Evolutionary conservation across 2,888 invertebrate species (phyloP).

Genomic region (Margaritifera margaritifera): DNA sequence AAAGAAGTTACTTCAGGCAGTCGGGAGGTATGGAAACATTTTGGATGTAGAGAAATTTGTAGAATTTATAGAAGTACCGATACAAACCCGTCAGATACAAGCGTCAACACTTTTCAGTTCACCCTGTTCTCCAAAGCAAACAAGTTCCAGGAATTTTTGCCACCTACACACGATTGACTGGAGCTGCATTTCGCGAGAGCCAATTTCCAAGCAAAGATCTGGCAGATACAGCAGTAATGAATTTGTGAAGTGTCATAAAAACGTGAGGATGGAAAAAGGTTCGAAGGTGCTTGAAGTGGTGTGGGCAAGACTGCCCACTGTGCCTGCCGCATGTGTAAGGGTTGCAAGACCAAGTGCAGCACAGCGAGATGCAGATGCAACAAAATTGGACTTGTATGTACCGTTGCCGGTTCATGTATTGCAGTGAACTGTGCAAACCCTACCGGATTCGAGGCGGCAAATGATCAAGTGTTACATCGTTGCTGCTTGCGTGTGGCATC

Average conservation of each 20-base stretch:
- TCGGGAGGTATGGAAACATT: too few relatives aligned
- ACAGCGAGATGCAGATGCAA: constrained; percentile 14
- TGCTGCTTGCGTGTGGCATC: too few relatives aligned
- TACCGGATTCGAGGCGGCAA: too few relatives aligned
- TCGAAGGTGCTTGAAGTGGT: constrained; percentile 12
- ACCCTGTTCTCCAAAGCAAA: not conserved
- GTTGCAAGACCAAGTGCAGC: constrained; percentile 22
- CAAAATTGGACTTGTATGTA: constrained; percentile 7
- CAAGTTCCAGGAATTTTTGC: not conserved
- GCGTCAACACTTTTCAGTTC: too few relatives aligned
- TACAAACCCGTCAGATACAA: too few relatives aligned
- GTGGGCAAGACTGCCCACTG: constrained; percentile 18
- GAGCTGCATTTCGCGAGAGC: not conserved
- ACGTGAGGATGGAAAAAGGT: constrained; percentile 9
- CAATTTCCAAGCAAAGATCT: not conserved
- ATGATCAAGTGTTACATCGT: too few relatives aligned
- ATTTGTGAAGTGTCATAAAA: not conserved
- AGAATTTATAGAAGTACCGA: too few relatives aligned
- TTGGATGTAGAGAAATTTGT: too few relatives aligned
- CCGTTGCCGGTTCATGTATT: constrained; percentile 11
- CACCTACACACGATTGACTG: not conserved
- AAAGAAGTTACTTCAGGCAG: too few relatives aligned
- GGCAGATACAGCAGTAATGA: not conserved
- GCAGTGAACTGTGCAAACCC: constrained; percentile 10
- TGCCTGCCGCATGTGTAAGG: constrained; percentile 20